Evolutionary conservation across 1,140 invertebrate species (phyloP), one percentile per base, ranked within the genome.

Genomic region (Drosophila dunni): DNA sequence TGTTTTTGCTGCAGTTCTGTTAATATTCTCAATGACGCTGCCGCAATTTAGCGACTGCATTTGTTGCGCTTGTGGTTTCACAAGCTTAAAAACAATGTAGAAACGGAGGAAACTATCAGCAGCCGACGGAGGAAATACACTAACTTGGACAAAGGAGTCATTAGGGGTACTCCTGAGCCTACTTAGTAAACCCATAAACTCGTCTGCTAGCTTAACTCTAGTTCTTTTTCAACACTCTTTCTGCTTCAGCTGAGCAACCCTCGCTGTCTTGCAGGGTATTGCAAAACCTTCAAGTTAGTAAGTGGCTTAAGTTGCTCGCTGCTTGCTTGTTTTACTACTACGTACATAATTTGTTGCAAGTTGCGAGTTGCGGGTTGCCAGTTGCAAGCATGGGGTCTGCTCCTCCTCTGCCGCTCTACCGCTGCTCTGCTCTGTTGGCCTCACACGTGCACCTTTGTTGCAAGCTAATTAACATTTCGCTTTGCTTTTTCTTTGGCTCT

Each of bases 401-500:
- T 29, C 4, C 24, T 3, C 24, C 24, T 29, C 24, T 29, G 24
- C 1, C 1, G 24, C 24, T 29, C 17, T n/a, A 3, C 24, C 24
- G 24, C 24, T 29, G 1, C 77, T 44, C 33, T 46, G 40, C 33
- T 54, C 61, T 61, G 71, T 78, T 65, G 36, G 65, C 65, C 73
- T 73, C 81, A 78, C 81, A 81, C 78, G 81, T 85, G 81, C 81
- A 48, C 46, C 45, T 36, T 54, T 68, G 67, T 46, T 63, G 76
- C 64, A 78, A 50, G 61, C 83, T 88, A 88, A 82, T 86, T 86
- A 82, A 88, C 83, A 82, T 86, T 88, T 74, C 71, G 69, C 63
- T 42, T 42, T 42, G 40, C 0, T 42, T 42, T 42, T 42, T n/a
- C 40, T 38, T 38, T 38, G 36, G 40, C 13, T 70, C 53, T 73